Base-by-base conservation (phyloP, 2,797 vertebrate species). In the Spondyliosoma cantharus region DNA sequence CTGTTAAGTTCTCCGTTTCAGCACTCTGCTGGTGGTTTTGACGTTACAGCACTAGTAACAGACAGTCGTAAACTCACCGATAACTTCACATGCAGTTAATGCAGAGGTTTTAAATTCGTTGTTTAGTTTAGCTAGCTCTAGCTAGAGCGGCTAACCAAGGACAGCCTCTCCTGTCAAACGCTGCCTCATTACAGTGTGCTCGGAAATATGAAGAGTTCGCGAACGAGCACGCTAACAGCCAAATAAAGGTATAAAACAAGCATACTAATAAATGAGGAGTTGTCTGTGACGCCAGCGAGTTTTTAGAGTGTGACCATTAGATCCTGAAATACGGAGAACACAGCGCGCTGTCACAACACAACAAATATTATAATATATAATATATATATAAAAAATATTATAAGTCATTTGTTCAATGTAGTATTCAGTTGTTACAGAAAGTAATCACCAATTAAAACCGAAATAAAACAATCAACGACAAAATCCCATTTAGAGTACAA, bases 81-180 rank as follows among this genome's bases (percentile, higher is more conserved):
- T 32, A 64, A 22, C 65, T 63, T 84, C 14, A 58, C 68, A 64
- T 14, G 48, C 7, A 67, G 64, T 53, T 50, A 37, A 60, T 14
- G 4, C 24, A 6, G 27, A 62, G 25, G 25, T 24, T 17, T 64
- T 87, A 3, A 57, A 24, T 25, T 58, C n/a, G 84, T 49, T 81
- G 80, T 80, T 80, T 80, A 81, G 77, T 80, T 80, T 80, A 81
- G 77, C 81, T 86, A n/a, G 58, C 37, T 17, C 1, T 19, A 54
- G 77, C 70, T 86, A 83, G 54, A 62, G 60, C 61, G 2, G 84
- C 61, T 88, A 87, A 57, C 83, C 54, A 84, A 87, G 86, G 86
- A 81, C 78, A 89, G 69, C 74, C 83, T 79, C 83, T 79, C 53
- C 83, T 87, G 86, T 91, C 87, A 91, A 68, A 54, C 15, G 32